Evolutionary conservation across 1,140 invertebrate genomes (phyloP).

Genomic region (Brachionus plicatilis): DNA sequence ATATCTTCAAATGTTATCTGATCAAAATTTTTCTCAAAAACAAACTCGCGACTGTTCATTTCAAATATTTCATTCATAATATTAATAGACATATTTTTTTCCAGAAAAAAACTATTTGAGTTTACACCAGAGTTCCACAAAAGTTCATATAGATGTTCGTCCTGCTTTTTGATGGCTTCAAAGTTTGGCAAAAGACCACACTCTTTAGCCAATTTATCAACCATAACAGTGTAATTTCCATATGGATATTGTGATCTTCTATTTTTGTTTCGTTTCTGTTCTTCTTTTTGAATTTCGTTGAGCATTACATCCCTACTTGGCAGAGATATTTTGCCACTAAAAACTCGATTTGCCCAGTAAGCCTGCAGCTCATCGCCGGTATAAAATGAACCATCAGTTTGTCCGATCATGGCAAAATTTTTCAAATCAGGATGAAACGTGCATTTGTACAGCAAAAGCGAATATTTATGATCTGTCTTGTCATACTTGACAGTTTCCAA

Average conservation of each 20-base stretch:
- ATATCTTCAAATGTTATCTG: neutral
- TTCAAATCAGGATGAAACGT: neutral
- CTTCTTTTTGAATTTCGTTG: neutral
- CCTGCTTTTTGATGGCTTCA: neutral
- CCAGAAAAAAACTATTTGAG: neutral
- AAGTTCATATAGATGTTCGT: slow-evolving; percentile 5
- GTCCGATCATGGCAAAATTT: slow-evolving; percentile 13
- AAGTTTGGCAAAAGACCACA: slow-evolving; percentile 20
- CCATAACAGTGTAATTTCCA: neutral
- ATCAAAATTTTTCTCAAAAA: slow-evolving; percentile 9
- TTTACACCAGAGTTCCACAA: slow-evolving; percentile 9
- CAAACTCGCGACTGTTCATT: neutral
- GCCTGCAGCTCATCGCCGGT: slow-evolving; percentile 8
- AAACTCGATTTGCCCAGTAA: neutral
- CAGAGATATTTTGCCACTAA: neutral
- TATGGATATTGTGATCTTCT: slow-evolving; percentile 14
- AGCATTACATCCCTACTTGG: neutral
- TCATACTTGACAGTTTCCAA: neutral
- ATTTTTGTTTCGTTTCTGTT: neutral
- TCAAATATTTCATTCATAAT: neutral
- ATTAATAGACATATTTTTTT: neutral
- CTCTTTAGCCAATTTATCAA: slow-evolving; percentile 27
- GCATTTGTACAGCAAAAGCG: neutral
- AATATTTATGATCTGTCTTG: neutral
- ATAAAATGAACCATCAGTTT: slow-evolving; percentile 2